Conservation (phyloP, 2,797 vertebrate species). For the Arnoldichthys spilopterus region DNA sequence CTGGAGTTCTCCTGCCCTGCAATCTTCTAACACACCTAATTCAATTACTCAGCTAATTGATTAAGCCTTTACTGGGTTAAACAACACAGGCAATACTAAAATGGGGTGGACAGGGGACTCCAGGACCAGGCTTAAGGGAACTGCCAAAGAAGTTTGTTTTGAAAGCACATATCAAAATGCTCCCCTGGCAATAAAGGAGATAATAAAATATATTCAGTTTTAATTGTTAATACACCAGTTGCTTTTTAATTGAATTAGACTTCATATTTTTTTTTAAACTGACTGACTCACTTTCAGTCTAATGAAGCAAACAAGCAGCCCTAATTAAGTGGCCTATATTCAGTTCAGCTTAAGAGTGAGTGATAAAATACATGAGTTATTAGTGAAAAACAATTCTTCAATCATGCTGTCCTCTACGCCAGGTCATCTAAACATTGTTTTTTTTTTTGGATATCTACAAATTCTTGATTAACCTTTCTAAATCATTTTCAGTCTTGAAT, state of each 20-base stretch:
- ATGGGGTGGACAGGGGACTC: not conserved
- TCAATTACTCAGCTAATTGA: not conserved
- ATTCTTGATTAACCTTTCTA: not conserved
- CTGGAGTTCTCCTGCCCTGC: not conserved
- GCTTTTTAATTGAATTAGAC: not conserved
- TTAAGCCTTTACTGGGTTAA: not conserved
- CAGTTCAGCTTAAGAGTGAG: not conserved
- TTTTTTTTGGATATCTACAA: not conserved
- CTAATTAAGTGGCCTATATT: not conserved
- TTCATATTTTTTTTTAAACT: not conserved
- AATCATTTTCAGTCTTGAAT: not conserved
- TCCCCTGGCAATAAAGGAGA: not conserved
- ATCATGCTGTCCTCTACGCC: not conserved
- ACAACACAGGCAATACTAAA: not conserved
- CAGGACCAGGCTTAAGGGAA: not conserved
- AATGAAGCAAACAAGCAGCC: conserved; percentile 8
- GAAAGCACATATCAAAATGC: conserved; percentile 1
- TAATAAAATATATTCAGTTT: not conserved
- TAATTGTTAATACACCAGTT: not conserved
- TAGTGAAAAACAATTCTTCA: not conserved
- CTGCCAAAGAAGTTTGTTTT: not conserved
- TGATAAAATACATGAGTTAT: conserved; percentile 6
- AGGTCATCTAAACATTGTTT: not conserved
- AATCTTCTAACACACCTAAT: not conserved
- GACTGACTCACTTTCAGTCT: not conserved